phyloP scores from a whole-genome alignment of 92 coral and sea anemone genomes.

The Scolanthus callimorphus region DNA sequence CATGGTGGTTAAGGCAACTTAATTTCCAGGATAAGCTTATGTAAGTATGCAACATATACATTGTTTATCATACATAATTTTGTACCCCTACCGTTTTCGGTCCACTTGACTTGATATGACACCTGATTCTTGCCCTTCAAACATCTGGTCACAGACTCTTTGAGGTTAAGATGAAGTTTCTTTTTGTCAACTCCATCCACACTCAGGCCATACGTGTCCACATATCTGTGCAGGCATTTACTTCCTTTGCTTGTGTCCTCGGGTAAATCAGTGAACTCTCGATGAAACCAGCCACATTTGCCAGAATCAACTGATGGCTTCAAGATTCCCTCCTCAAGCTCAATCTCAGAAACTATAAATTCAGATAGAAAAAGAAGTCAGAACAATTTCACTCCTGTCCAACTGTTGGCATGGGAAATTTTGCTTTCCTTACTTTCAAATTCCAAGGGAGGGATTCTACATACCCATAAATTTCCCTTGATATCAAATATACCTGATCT shows the following conservation, averaged over 20 bases:
- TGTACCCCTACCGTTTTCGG: conserved; percentile 64
- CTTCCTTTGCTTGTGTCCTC: conserved; percentile 1
- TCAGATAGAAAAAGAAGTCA: neutral
- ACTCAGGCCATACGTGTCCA: conserved; percentile 6
- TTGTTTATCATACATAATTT: no score
- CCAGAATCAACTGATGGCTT: conserved; percentile 28
- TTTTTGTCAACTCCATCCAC: conserved; percentile 8
- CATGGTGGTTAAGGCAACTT: no score
- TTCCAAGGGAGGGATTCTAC: no score
- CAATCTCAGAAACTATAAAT: conserved; percentile 66
- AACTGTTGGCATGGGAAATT: no score
- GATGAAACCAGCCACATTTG: conserved; percentile 79
- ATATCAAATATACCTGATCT: conserved; percentile 82
- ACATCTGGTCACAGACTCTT: conserved; percentile 34
- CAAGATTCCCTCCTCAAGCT: conserved; percentile 58
- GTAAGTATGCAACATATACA: no score
- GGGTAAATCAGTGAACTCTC: conserved; percentile 44
- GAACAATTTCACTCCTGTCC: conserved; percentile 1
- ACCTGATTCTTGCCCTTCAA: conserved; percentile 29
- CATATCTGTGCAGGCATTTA: conserved; percentile 1
- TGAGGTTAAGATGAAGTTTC: conserved; percentile 34
- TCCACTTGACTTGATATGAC: conserved; percentile 57
- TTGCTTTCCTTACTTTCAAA: no score
- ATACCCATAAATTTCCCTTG: no score
- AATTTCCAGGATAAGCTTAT: no score